Base-by-base conservation (phyloP, 2,797 vertebrate species). In the Trichosurus vulpecula region DNA sequence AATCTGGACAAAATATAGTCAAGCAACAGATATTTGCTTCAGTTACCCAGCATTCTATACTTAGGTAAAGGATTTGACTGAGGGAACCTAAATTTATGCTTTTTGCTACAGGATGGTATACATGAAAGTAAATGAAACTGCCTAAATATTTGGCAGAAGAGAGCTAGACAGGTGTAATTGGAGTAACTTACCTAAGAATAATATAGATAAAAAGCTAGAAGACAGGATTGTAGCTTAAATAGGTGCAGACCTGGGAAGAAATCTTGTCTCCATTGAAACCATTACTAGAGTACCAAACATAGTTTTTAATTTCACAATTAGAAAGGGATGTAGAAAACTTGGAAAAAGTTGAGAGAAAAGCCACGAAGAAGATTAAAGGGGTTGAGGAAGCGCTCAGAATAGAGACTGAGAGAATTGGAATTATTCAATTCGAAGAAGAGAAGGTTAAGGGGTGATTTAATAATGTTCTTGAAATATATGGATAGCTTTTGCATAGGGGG, bases 271-370 rank as follows among this genome's bases (percentile, higher is more conserved):
- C 22, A 94, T 95, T 94, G 92, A 92, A 95, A 91, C 3, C 3
- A 90, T 81, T 95, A 95, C 90, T 95, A 96, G 96, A 90, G 51
- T 87, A 35, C 56, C 92, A 29, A 52, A 58, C 53, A 90, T 90
- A 81, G 93, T 92, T 94, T 93, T 52, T 93, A 92, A 95, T 31
- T 35, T 74, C 87, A 90, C 93, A 94, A 66, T 96, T 96, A 94
- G 94, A 93, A 66, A 96, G 91, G 57, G n/a, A 57, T 66, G 81
- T 95, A 94, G 61, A 66, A 81, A 96, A 94, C 90, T 96, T 97
- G 97, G 97, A 95, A 96, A 90, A 93, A 89, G 93, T 96, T 97
- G 96, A 97, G 94, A 95, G 97, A 30, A 95, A 97, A 97, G 56
- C 47, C 66, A 87, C 54, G 95, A 95, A 97, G 91, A 96, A 29